A percentile compares a stretch with the other conserved stretches of the same genome.
Conservation (phyloP, 2,797 vertebrate genomes). For the Ctenopoma multispine region DNA sequence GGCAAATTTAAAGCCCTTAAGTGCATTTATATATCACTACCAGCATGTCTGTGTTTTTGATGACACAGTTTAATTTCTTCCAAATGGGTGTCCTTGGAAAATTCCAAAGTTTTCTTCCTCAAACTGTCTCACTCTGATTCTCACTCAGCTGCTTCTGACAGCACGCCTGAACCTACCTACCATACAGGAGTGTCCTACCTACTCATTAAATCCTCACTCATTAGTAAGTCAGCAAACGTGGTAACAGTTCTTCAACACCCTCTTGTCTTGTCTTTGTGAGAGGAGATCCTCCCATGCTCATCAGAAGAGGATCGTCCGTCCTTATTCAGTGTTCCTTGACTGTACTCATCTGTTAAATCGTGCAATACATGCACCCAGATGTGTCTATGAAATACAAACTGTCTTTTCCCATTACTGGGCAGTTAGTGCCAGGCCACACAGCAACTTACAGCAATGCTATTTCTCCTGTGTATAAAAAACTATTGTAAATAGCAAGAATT, state of each 20-base stretch:
- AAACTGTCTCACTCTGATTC: conserved; percentile 29
- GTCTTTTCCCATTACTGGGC: too few species aligned
- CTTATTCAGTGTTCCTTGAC: neutral
- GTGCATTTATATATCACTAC: conserved; percentile 15
- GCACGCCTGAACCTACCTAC: conserved; percentile 54
- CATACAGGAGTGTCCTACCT: neutral
- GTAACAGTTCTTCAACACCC: conserved; percentile 19
- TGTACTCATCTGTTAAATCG: neutral
- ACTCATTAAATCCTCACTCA: conserved; percentile 19
- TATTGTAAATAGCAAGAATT: neutral
- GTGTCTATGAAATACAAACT: neutral
- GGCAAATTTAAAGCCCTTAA: neutral
- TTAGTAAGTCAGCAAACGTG: conserved; percentile 25
- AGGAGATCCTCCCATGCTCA: neutral
- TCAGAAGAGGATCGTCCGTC: neutral
- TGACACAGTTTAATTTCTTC: conserved; percentile 32
- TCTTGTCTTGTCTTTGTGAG: conserved; percentile 6
- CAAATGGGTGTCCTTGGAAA: conserved; percentile 19
- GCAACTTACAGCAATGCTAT: neutral
- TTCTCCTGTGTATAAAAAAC: neutral
- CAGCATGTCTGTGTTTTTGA: conserved; percentile 24
- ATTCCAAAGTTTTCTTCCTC: conserved; percentile 31
- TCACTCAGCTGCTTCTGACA: conserved; percentile 51
- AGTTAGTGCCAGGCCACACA: neutral
- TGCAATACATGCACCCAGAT: neutral